Conservation (phyloP, 2,888 invertebrate species). For the Bombyx huttoni region DNA sequence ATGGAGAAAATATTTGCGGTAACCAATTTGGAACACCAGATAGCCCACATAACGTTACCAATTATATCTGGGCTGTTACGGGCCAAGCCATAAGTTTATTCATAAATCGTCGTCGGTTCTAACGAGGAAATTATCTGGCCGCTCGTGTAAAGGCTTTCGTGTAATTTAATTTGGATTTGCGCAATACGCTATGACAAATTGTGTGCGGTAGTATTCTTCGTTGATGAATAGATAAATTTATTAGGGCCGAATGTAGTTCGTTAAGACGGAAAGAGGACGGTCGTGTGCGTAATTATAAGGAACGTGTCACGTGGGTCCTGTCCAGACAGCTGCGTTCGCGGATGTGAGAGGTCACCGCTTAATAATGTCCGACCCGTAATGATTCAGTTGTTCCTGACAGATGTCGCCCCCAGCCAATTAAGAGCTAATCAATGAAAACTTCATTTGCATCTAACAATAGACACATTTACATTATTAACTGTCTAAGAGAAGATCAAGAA, state of each 20-base stretch:
- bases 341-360: slow-evolving; percentile 64
- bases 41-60: neutral
- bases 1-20: neutral
- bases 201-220: neutral
- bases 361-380: slow-evolving; percentile 55
- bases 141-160: neutral
- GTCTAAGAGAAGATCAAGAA: slow-evolving; percentile 5
- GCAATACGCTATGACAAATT: neutral
- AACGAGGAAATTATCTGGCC: neutral
- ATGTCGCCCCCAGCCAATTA: slow-evolving; percentile 61
- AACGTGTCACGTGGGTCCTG: slow-evolving; percentile 31
- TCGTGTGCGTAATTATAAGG: slow-evolving; percentile 44
- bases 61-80: neutral
- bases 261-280: slow-evolving; percentile 23
- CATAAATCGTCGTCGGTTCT: neutral
- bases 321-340: slow-evolving; percentile 52
- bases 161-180: neutral
- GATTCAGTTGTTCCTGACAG: slow-evolving; percentile 67
- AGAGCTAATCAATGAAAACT: slow-evolving; percentile 57
- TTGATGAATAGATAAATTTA: slow-evolving; percentile 8
- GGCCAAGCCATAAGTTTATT: neutral
- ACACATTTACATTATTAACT: slow-evolving; percentile 48
- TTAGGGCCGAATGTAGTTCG: slow-evolving; percentile 6
- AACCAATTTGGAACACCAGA: neutral
- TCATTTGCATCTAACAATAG: slow-evolving; percentile 62